Evolutionary conservation across 2,888 invertebrate species (phyloP).

Genomic region (Uloborus plumipes): DNA sequence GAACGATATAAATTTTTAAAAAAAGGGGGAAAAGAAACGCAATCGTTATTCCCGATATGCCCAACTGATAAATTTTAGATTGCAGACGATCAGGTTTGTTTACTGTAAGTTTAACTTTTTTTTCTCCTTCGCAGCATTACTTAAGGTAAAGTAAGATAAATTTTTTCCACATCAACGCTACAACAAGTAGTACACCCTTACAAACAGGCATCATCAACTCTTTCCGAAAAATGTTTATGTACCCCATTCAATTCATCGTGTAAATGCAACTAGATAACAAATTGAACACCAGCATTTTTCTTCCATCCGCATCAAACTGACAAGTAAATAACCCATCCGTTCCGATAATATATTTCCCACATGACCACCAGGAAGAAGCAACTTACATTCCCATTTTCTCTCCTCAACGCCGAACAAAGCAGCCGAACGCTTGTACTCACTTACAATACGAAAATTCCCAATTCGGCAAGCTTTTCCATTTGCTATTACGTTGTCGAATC

Average conservation of each 20-base stretch:
- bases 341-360: constrained; percentile 47
- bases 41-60: no score
- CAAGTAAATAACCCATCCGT: constrained; percentile 58
- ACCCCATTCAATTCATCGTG: constrained; percentile 5
- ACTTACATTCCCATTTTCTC: constrained; percentile 32
- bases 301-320: constrained; percentile 30
- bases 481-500: constrained; percentile 60
- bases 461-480: constrained; percentile 45
- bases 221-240: no score
- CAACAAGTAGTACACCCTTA: no score
- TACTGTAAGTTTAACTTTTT: no score
- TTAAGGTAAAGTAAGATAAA: no score
- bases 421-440: constrained; percentile 10
- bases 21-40: no score
- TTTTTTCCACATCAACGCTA: no score
- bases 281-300: constrained; percentile 47
- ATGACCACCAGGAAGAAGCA: constrained; percentile 3
- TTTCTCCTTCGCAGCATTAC: no score
- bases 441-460: constrained; percentile 52
- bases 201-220: no score
- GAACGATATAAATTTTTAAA: no score
- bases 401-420: constrained; percentile 9
- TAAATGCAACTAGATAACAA: constrained; percentile 46
- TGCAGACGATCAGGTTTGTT: no score
- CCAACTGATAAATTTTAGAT: no score